Base-by-base conservation (phyloP, 2,113 vertebrate species). In the Tiliqua scincoides region DNA sequence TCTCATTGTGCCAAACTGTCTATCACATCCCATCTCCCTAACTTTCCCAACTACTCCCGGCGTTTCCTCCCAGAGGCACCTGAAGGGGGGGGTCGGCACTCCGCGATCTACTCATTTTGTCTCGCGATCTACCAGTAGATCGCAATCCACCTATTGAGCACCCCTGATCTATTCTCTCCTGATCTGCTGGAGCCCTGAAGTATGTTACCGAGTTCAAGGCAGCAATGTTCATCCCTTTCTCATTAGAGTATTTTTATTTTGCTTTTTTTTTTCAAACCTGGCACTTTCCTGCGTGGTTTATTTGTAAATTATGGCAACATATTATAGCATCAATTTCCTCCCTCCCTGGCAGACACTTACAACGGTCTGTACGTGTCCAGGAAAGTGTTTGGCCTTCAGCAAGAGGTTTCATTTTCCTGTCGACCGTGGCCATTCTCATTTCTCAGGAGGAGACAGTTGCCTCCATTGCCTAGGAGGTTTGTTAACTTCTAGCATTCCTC, bases 331-430 rank as follows among this genome's bases (percentile, higher is more conserved):
- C 81, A 61, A 83, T 83, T 73, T 73, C 32, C 37, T 59, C 48
- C 52, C 52, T 32, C 20, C 35, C 30, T 30, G 54, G 32, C 32
- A 83, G 81, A 73, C 81, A 43, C 40, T 72, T 57, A 57, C 71
- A 83, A 83, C 59, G 81, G 52, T 59, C 62, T 52, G 25, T 72
- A 27, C 35, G 9, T 61, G 35, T 61, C 70, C 54, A 57, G 68
- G 35, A 73, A 72, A 61, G 23, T 59, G 67, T 83, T 72, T 57
- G 57, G 81, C 68, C 81, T 83, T 83, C 81, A 83, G 68, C 35
- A 21, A 83, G 57, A 73, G 40, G 54, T 61, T 83, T 83, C 81
- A 59, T 72, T 73, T 83, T 83, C n/a, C 52, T 61, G 52, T 11
- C 27, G 37, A 72, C n/a, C 40, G 23, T 61, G 35, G 68, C 81